Conservation (phyloP, 92 coral and sea anemone species). For the Porites divaricata region DNA sequence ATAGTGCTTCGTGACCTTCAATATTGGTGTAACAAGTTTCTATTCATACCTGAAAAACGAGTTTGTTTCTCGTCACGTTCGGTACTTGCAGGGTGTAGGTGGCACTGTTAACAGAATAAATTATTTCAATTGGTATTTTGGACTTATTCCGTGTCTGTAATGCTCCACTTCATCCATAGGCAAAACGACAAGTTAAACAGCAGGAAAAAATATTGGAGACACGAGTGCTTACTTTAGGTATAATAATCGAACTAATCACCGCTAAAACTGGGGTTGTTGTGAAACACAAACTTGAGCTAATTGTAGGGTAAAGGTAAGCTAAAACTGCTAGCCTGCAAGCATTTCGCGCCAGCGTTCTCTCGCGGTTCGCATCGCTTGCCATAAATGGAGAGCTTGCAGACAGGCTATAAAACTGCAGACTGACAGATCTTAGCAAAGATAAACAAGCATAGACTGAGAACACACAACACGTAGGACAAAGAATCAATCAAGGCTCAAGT, state of each 20-base stretch:
- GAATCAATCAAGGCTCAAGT: neutral
- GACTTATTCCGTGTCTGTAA: neutral
- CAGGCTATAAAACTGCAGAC: too few species aligned
- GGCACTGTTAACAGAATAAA: constrained; percentile 51
- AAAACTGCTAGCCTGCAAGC: too few species aligned
- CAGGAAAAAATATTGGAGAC: neutral
- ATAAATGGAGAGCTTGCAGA: too few species aligned
- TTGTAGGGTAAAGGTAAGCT: too few species aligned
- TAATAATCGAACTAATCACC: too few species aligned
- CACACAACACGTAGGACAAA: neutral
- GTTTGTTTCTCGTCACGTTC: constrained; percentile 83
- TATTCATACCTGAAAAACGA: constrained; percentile 73
- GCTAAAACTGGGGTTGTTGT: too few species aligned
- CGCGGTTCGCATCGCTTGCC: too few species aligned
- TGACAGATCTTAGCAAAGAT: too few species aligned
- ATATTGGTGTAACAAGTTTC: neutral
- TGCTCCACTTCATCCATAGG: neutral
- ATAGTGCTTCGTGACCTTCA: neutral
- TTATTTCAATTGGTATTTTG: neutral
- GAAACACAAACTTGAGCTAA: too few species aligned
- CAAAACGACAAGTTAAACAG: neutral
- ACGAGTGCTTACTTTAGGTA: too few species aligned
- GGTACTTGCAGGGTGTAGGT: constrained; percentile 82
- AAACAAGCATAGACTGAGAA: too few species aligned
- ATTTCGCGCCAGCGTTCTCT: too few species aligned